These are phyloP conservation scores for Xylota sylvarum DNA, from an alignment of 2,888 invertebrate genomes.

Conservation along the genomic window DNA sequence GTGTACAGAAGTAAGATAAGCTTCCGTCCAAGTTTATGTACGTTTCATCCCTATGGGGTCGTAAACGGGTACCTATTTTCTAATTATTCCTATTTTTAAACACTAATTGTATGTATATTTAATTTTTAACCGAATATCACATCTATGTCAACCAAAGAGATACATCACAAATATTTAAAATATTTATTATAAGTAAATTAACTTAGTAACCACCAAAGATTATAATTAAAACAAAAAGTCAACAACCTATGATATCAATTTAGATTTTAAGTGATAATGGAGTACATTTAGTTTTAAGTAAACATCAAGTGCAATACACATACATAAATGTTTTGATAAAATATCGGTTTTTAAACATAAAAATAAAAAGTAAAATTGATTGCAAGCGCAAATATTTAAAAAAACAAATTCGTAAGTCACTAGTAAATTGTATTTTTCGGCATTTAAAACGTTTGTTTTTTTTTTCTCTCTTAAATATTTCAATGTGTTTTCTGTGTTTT, in stretches of 20 bases:
- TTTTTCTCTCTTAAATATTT: constrained; percentile 11
- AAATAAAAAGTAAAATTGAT: constrained; percentile 5
- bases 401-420: neutral
- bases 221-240: neutral
- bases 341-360: constrained; percentile 6
- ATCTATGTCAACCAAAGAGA: constrained; percentile 34
- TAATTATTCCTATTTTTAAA: constrained; percentile 23
- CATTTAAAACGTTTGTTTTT: constrained; percentile 15
- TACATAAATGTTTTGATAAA: constrained; percentile 30
- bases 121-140: constrained; percentile 1
- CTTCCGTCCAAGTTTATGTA: constrained; percentile 70
- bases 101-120: neutral
- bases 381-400: constrained; percentile 29
- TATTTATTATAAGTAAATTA: neutral
- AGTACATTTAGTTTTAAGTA: constrained; percentile 26
- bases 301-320: constrained; percentile 39
- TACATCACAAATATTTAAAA: constrained; percentile 7
- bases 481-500: constrained; percentile 14
- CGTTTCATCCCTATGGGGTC: constrained; percentile 11
- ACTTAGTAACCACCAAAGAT: neutral
- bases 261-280: constrained; percentile 8
- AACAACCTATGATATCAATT: neutral
- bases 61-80: neutral
- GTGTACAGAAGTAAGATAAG: constrained; percentile 60
- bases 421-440: constrained; percentile 21